Evolutionary conservation across 2,888 invertebrate genomes (phyloP), one percentile per base, ranked within the genome.

Genomic region (Lordiphosa fenestrarum): DNA sequence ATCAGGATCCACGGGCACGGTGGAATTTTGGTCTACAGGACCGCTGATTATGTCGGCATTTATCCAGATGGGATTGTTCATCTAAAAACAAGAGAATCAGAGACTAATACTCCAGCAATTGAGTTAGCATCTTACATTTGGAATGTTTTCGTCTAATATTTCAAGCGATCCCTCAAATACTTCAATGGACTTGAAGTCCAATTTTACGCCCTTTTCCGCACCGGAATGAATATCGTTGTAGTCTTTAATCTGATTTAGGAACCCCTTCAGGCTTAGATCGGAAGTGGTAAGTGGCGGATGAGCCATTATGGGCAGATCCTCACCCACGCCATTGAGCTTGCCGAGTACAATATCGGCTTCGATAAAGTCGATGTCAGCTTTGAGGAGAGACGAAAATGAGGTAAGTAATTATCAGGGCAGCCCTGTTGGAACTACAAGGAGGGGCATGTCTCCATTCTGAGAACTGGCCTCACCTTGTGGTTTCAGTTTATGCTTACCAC

Each of bases 281-380:
- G 96, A 96, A 10, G 88, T 90, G 3, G 86, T 91, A 0, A 89
- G 89, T 0, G 96, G 96, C 0, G 96, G 95, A 90, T 97, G 96
- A 0, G 94, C 96, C 97, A 98, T 97, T 39, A 97, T 92, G 0
- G 97, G 96, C 7, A 92, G 80, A 9, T 91, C 89, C 3, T 90
- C 90, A 6, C 87, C 88, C 6, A 58, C 60, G 13, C 75, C 86
- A 41, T 91, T 91, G 40, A 93, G 58, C 33, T 90, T 91, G 10
- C 96, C 95, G 50, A 95, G 78, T 6, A 94, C 91, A 25, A 97
- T 92, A 87, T 97, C 97, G 0, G 95, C 96, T 90, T 97, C 97
- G 58, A 97, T 90, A 95, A 97, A 96, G 88, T 94, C 92, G 35
- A 93, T 88, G 49, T 91, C 90, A 76, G 91, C 94, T 90, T 46